Percentiles rank a stretch among this genome's conserved stretches.
These are phyloP conservation scores for Hesperia comma DNA, from an alignment of 2,888 invertebrate genomes.

Conservation along the genomic window DNA sequence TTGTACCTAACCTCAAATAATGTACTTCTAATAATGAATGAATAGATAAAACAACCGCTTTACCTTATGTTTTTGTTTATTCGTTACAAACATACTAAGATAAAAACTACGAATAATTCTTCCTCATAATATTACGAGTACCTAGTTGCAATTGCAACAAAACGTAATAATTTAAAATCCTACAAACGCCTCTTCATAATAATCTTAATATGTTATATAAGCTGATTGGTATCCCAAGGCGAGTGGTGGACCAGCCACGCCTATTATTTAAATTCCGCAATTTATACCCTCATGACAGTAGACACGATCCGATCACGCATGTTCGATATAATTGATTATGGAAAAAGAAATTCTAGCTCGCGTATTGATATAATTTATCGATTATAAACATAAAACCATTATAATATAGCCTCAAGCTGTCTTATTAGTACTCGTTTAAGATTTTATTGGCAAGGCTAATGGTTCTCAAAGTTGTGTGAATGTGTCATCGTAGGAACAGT, in stretches of 20 bases:
- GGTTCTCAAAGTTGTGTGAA: conserved; percentile 16
- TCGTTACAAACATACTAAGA: no score
- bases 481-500: no score
- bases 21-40: no score
- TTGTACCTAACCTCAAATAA: no score
- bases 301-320: conserved; percentile 12
- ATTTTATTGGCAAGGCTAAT: conserved; percentile 41
- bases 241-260: conserved; percentile 14
- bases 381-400: conserved; percentile 41
- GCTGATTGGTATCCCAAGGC: background rate
- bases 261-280: conserved; percentile 28
- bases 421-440: conserved; percentile 45
- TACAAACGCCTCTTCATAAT: background rate
- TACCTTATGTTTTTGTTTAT: no score
- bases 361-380: conserved; percentile 44
- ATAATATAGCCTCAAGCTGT: conserved; percentile 42
- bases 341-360: conserved; percentile 34
- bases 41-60: no score
- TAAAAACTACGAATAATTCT: no score
- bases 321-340: conserved; percentile 33
- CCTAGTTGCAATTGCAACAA: no score
- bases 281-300: conserved; percentile 24
- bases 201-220: conserved; percentile 14
- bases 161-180: no score
- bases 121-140: no score